Conservation (phyloP, 2,888 invertebrate species). For the Dromius quadrimaculatus region DNA sequence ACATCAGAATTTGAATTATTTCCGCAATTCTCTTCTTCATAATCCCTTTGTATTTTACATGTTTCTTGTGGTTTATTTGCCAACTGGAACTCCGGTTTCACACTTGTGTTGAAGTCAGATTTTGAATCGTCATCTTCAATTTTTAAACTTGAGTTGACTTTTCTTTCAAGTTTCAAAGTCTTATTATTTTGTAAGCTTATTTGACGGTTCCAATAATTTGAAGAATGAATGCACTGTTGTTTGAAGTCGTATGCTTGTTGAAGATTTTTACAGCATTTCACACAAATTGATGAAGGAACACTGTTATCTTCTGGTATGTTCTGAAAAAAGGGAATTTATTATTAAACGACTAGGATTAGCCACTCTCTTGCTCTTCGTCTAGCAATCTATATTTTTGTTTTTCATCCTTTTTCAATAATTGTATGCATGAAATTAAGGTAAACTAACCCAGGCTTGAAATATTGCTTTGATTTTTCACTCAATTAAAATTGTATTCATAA, state of each 20-base stretch:
- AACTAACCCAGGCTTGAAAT: too few species aligned
- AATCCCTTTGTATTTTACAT: neutral
- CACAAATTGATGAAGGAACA: conserved; percentile 18
- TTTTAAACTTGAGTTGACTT: neutral
- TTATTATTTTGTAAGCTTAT: neutral
- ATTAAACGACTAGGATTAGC: too few species aligned
- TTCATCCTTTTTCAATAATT: too few species aligned
- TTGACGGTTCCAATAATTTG: conserved; percentile 22
- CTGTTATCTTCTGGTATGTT: neutral
- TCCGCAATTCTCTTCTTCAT: conserved; percentile 14
- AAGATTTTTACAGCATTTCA: conserved; percentile 22
- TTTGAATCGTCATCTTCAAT: neutral
- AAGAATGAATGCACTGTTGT: conserved; percentile 14
- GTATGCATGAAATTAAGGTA: too few species aligned
- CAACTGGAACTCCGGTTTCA: neutral
- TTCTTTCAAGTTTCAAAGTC: conserved; percentile 2
- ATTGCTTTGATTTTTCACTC: too few species aligned
- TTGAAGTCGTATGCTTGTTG: conserved; percentile 12
- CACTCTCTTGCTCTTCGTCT: too few species aligned
- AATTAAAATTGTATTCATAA: too few species aligned
- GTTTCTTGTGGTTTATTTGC: neutral
- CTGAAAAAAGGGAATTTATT: neutral
- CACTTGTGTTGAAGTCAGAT: neutral
- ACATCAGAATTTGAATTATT: conserved; percentile 6
- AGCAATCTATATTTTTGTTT: too few species aligned